Conservation (phyloP, 2,113 vertebrate genomes). For the Phylloscopus trochilus region DNA sequence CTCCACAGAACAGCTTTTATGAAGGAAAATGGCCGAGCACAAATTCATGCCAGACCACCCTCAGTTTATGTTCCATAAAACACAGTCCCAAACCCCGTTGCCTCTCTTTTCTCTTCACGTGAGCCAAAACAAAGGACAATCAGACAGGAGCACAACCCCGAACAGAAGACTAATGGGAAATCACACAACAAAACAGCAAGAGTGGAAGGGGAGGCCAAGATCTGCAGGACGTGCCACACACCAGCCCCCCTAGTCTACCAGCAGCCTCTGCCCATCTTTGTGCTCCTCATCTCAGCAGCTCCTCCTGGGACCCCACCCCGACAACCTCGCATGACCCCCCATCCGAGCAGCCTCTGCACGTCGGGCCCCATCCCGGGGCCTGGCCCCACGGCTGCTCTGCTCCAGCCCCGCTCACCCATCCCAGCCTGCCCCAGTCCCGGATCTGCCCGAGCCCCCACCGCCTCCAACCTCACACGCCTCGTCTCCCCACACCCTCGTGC, state of each 20-base stretch:
- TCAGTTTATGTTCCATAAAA: neutral
- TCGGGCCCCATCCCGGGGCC: neutral
- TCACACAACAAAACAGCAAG: neutral
- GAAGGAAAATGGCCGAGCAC: constrained; percentile 52
- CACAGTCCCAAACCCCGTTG: neutral
- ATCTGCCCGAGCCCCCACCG: neutral
- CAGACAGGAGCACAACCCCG: neutral
- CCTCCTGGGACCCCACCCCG: neutral
- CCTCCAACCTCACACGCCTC: neutral
- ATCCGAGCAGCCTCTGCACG: neutral
- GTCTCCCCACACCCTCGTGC: neutral
- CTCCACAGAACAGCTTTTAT: neutral
- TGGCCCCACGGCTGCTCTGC: neutral
- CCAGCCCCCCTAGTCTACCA: neutral
- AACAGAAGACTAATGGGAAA: neutral
- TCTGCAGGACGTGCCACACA: neutral
- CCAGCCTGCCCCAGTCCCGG: neutral
- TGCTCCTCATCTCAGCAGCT: neutral
- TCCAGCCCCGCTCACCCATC: neutral
- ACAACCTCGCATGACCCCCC: neutral
- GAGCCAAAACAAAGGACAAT: constrained; percentile 55
- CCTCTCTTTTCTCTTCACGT: constrained; percentile 24
- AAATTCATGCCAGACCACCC: constrained; percentile 29
- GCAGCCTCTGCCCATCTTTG: neutral
- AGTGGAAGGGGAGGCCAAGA: neutral